Evolutionary conservation across 1,140 invertebrate genomes (phyloP).

Genomic region (Lycorma delicatula): DNA sequence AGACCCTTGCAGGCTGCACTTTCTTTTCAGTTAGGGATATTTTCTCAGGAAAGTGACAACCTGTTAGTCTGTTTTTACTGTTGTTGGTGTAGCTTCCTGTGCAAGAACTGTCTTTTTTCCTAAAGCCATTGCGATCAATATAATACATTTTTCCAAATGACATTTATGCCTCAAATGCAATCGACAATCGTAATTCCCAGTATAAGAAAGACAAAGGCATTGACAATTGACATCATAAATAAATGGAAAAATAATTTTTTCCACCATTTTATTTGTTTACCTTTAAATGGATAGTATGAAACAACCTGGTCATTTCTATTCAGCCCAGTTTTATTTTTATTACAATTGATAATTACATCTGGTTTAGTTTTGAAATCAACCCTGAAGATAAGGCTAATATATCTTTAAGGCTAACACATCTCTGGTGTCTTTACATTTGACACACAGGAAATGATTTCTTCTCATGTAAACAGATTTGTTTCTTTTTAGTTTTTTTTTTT

Average conservation of each 20-base stretch:
- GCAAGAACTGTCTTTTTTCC: background rate
- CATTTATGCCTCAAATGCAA: background rate
- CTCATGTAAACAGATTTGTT: constrained; percentile 1
- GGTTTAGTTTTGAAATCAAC: background rate
- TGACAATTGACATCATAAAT: constrained; percentile 2
- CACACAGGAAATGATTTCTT: constrained; percentile 4
- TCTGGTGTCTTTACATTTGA: constrained; percentile 8
- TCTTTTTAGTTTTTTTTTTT: constrained; percentile 1
- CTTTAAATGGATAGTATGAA: background rate
- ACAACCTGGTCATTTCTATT: background rate
- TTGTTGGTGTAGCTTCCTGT: background rate
- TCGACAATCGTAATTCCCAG: too few species aligned
- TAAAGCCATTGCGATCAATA: background rate
- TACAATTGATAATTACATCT: constrained; percentile 1
- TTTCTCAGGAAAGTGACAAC: constrained; percentile 1
- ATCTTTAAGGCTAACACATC: constrained; percentile 2
- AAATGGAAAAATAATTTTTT: constrained; percentile 9
- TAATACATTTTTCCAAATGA: background rate
- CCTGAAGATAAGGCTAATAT: too few species aligned
- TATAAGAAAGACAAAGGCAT: background rate
- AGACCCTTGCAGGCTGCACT: background rate
- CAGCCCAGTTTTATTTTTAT: constrained; percentile 10
- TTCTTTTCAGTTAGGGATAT: background rate
- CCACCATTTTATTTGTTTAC: constrained; percentile 6
- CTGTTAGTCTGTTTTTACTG: background rate